These are phyloP conservation scores for Ctenopoma multispine DNA, from an alignment of 2,797 vertebrate species.

Conservation along the genomic window DNA sequence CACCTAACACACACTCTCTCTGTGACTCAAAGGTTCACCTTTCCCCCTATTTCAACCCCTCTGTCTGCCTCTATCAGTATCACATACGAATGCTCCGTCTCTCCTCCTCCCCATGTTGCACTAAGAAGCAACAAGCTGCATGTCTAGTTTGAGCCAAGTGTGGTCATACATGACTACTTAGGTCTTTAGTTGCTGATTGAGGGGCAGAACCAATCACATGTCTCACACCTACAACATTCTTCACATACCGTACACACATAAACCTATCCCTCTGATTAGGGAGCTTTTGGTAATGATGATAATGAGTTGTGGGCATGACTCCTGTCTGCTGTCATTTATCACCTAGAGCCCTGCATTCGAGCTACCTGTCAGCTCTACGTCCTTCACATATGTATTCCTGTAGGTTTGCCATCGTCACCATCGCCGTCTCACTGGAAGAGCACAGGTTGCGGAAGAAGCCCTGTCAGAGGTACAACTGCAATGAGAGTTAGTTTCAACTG, in stretches of 20 bases:
- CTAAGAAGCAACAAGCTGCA: background rate
- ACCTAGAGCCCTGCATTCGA: background rate
- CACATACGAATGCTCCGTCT: background rate
- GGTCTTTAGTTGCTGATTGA: background rate
- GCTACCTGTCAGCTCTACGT: conserved; percentile 12
- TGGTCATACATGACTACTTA: background rate
- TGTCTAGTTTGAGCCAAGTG: background rate
- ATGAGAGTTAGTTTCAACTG: too few species aligned
- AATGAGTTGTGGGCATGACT: background rate
- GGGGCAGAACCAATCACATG: background rate
- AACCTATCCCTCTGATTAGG: background rate
- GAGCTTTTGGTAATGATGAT: background rate
- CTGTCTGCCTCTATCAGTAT: conserved; percentile 30
- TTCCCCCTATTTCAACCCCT: conserved; percentile 5
- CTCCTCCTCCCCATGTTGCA: background rate
- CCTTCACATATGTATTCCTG: conserved; percentile 7
- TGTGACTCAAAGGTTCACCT: conserved; percentile 23
- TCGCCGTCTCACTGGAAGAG: too few species aligned
- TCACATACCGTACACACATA: too few species aligned
- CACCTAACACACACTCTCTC: conserved; percentile 24
- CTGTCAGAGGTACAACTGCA: too few species aligned
- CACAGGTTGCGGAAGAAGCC: too few species aligned
- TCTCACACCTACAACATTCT: background rate
- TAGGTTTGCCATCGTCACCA: too few species aligned
- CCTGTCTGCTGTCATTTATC: conserved; percentile 11